A percentile compares a stretch with the other conserved stretches of the same genome.
phyloP scores from a whole-genome alignment of 2,113 vertebrate genomes.

The Cyrtonyx montezumae region DNA sequence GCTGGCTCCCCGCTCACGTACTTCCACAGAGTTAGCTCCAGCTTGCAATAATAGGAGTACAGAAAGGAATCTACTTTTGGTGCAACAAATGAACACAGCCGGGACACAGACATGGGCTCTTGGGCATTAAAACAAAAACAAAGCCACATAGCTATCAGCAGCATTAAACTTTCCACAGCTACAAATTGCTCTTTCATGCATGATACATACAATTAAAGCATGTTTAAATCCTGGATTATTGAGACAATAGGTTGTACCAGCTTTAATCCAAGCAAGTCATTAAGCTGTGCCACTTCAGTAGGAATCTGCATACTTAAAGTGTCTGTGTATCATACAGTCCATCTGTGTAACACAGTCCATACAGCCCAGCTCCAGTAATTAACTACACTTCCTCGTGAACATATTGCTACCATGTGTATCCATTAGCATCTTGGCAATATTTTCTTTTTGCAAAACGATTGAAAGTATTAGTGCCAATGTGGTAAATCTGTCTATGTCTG shows the following conservation, averaged over 20 bases:
- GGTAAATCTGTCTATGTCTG: conserved; percentile 64
- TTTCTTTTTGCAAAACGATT: conserved; percentile 62
- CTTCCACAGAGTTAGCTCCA: background rate
- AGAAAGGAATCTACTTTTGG: background rate
- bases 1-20: background rate
- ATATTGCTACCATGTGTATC: conserved; percentile 70
- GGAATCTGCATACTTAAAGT: conserved; percentile 66
- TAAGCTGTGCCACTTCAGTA: conserved; percentile 61
- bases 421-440: conserved; percentile 72
- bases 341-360: conserved; percentile 62
- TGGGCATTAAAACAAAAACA: background rate
- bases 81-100: background rate
- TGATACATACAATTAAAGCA: conserved; percentile 42
- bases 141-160: background rate
- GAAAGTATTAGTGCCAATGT: conserved; percentile 54
- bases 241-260: conserved; percentile 59
- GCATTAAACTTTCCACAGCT: conserved; percentile 26
- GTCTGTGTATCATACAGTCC: conserved; percentile 9
- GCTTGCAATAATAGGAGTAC: background rate
- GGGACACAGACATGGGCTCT: background rate
- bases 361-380: conserved; percentile 58
- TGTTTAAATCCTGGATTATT: conserved; percentile 67
- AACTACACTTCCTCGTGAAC: conserved; percentile 55
- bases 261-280: conserved; percentile 62
- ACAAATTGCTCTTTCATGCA: conserved; percentile 51